Conservation (phyloP, 2,888 invertebrate genomes). For the Linnaemya vulpina region DNA sequence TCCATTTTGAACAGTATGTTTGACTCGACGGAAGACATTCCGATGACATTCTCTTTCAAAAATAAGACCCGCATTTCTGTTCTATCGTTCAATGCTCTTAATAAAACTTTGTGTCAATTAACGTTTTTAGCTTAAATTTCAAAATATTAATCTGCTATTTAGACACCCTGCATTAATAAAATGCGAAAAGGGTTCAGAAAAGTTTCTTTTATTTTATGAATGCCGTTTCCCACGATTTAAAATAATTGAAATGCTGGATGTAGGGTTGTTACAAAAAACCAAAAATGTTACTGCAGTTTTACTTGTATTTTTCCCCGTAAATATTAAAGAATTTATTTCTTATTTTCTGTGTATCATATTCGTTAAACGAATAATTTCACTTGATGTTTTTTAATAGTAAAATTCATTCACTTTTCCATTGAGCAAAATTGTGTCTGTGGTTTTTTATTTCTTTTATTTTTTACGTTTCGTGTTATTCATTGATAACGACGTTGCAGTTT, state of each 20-base stretch:
- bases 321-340: slow-evolving; percentile 29
- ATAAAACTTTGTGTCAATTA: too few relatives aligned
- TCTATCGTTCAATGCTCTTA: too few relatives aligned
- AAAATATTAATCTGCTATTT: too few relatives aligned
- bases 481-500: slow-evolving; percentile 51
- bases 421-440: slow-evolving; percentile 46
- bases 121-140: too few relatives aligned
- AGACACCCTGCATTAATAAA: too few relatives aligned
- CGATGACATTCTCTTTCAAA: too few relatives aligned
- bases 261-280: neutral
- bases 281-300: neutral
- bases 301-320: slow-evolving; percentile 2
- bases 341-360: slow-evolving; percentile 21
- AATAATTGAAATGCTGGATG: neutral
- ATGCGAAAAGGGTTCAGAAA: too few relatives aligned
- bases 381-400: slow-evolving; percentile 45
- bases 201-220: too few relatives aligned
- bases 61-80: too few relatives aligned
- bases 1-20: too few relatives aligned
- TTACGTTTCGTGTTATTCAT: slow-evolving; percentile 25
- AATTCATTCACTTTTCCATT: slow-evolving; percentile 60
- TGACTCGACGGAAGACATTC: too few relatives aligned
- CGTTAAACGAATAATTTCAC: slow-evolving; percentile 31
- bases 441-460: slow-evolving; percentile 12
- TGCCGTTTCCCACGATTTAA: neutral